A percentile compares a stretch with the other conserved stretches of the same genome.
Evolutionary conservation across 2,113 vertebrate species (phyloP).

Genomic region (Scalopus aquaticus): DNA sequence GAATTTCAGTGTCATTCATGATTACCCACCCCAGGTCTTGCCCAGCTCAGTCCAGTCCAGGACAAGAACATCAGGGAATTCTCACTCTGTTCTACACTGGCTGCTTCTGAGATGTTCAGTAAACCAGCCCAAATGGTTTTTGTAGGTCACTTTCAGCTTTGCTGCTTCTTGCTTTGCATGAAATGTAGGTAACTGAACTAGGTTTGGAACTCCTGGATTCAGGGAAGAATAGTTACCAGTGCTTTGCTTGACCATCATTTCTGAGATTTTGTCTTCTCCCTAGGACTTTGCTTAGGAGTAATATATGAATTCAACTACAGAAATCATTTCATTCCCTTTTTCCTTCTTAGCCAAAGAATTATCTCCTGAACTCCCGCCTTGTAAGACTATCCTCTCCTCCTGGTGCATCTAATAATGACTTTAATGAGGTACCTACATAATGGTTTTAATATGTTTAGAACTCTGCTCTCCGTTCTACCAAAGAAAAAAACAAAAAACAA

Average conservation of each 20-base stretch:
- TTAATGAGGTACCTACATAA: not conserved
- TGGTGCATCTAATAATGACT: not conserved
- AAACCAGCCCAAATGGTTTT: not conserved
- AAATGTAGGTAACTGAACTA: not conserved
- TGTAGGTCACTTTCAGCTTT: not conserved
- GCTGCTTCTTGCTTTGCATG: not conserved
- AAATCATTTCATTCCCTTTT: not conserved
- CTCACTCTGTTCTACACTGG: not conserved
- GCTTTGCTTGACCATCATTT: not conserved
- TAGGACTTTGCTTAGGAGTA: not conserved
- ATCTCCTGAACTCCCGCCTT: not conserved
- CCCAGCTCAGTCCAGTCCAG: too few relatives aligned
- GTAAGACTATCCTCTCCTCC: not conserved
- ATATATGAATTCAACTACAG: not conserved
- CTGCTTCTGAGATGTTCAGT: not conserved
- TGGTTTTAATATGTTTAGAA: not conserved
- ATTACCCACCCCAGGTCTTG: not conserved
- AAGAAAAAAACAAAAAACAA: not conserved
- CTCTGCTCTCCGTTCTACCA: not conserved
- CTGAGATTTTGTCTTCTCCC: not conserved
- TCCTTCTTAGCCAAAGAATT: not conserved
- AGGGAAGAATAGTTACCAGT: not conserved
- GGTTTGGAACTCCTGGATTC: not conserved
- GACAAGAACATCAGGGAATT: not conserved
- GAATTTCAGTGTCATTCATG: not conserved